Evolutionary conservation across 1,140 invertebrate genomes (phyloP), one percentile per base, ranked within the genome.

Genomic region (Saccostrea cuccullata): DNA sequence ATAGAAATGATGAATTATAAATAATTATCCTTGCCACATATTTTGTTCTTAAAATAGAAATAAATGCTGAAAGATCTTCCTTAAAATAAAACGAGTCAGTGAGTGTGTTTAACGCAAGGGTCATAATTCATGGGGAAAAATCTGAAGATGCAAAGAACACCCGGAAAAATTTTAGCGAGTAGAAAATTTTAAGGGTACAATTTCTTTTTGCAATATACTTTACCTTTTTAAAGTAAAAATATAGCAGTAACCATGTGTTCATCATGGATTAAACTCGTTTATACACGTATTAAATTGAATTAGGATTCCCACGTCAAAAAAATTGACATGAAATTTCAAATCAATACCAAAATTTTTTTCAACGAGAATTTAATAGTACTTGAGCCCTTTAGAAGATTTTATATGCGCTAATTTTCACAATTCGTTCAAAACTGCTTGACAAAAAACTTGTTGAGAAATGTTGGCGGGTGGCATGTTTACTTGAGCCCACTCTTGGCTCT

Each of bases 321-420:
- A 36, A 17, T 30, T 77, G 70, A 77, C 70, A 77, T 11, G 70
- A 36, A 15, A 77, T 77, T 77, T 30, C 15, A 30, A 36, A 36
- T 77, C 70, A 77, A 77, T 77, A 36, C 26, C 70, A 77, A 77
- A 77, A 64, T 20, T 15, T 36, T 77, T 77, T 36, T 77, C 70
- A 77, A 77, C 70, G 70, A 77, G 70, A 77, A 30, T 77, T 77
- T 77, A 77, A 77, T 26, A 77, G 70, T 77, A 77, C 70, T 77
- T 77, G 70, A 77, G 70, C 70, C 70, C 9, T 30, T 11, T 26
- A 77, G 13, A 77, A 77, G 70, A 77, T 77, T 77, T 77, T 36
- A 36, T 77, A 77, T 12, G 70, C 70, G 70, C 70, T 77, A 77
- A 77, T 87, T 82, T 58, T 82, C 73, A 87, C 23, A 60, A 40